Evolutionary conservation across 2,888 invertebrate species (phyloP).

Genomic region (Melieria picta): DNA sequence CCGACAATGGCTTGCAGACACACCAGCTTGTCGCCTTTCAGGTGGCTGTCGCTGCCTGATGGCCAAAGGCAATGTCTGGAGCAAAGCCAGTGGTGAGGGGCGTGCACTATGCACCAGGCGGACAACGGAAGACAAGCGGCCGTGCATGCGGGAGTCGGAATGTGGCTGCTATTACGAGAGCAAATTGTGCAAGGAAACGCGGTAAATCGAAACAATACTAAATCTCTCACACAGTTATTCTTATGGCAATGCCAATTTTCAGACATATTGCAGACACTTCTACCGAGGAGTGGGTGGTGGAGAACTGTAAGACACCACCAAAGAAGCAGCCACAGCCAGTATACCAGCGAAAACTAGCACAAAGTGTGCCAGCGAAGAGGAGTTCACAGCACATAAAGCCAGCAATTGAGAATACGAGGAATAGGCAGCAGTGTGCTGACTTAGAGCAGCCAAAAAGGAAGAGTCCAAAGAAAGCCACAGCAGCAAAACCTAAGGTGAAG

Average conservation of each 20-base stretch:
- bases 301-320: conserved; percentile 44
- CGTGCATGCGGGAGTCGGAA: conserved; percentile 47
- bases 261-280: conserved; percentile 56
- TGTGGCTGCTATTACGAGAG: conserved; percentile 52
- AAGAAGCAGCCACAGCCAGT: not conserved
- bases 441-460: too few species aligned
- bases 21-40: too few species aligned
- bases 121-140: conserved; percentile 35
- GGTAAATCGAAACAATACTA: conserved; percentile 33
- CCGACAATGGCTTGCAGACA: too few species aligned
- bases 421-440: too few species aligned
- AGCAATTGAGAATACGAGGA: too few species aligned
- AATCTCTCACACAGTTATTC: not conserved
- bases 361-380: not conserved
- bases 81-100: not conserved
- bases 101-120: not conserved
- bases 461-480: too few species aligned
- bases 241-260: not conserved
- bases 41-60: too few species aligned
- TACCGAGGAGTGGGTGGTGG: conserved; percentile 57
- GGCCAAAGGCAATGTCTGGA: too few species aligned
- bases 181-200: conserved; percentile 45
- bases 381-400: too few species aligned
- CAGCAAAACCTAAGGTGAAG: too few species aligned
- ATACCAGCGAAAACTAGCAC: not conserved